Evolutionary conservation across 53 echinoderm and acorn worm species (phyloP).

Genomic region (Stichopus horrens): DNA sequence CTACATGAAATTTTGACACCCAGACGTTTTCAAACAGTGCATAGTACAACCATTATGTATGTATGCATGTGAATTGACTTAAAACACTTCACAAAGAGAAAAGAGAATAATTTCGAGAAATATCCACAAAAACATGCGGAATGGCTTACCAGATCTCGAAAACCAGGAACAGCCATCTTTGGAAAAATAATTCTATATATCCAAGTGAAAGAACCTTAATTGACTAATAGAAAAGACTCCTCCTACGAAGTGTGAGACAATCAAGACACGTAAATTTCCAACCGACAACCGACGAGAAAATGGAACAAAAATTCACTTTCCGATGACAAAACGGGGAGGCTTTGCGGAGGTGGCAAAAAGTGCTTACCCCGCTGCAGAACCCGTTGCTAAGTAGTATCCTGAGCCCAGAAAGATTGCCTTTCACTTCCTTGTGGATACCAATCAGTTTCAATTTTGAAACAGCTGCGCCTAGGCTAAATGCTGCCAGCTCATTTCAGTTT

Average conservation of each 20-base stretch:
- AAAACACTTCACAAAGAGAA: neutral
- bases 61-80: too few species aligned
- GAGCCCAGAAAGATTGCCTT: neutral
- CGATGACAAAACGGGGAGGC: too few species aligned
- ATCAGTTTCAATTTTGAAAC: conserved; percentile 41
- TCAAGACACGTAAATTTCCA: neutral
- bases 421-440: conserved; percentile 25
- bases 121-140: neutral
- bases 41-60: too few species aligned
- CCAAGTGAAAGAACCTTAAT: neutral
- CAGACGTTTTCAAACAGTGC: too few species aligned
- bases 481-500: conserved; percentile 27
- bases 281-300: neutral
- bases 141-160: conserved; percentile 34
- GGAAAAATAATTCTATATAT: neutral
- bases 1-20: too few species aligned
- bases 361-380: neutral
- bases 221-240: neutral
- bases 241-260: neutral
- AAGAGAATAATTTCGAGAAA: neutral
- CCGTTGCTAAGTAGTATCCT: neutral
- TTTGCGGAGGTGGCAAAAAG: too few species aligned
- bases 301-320: too few species aligned
- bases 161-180: conserved; percentile 30
- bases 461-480: conserved; percentile 21